Conservation (phyloP, 2,888 invertebrate genomes). For the Synanthedon myopaeformis region DNA sequence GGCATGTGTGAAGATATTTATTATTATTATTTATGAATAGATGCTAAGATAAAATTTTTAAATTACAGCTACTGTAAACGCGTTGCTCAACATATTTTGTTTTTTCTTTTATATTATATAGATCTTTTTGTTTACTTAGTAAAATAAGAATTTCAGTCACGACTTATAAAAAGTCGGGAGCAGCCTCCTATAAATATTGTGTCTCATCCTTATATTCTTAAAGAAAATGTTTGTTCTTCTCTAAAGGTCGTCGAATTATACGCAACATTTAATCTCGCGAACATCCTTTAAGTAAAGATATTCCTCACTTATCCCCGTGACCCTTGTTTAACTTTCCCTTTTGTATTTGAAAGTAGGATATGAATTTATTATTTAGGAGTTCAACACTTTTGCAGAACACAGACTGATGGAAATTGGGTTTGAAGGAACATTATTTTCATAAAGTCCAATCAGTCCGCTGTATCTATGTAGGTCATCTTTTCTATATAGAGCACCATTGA, state of each 20-base stretch:
- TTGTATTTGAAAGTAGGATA: constrained; percentile 11
- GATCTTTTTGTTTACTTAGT: background rate
- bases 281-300: constrained; percentile 21
- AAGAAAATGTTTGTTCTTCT: constrained; percentile 15
- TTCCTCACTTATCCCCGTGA: constrained; percentile 19
- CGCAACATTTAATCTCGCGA: constrained; percentile 36
- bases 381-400: background rate
- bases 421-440: too few species aligned
- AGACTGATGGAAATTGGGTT: background rate
- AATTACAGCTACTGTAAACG: too few species aligned
- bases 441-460: too few species aligned
- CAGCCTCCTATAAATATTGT: background rate
- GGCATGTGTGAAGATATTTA: too few species aligned
- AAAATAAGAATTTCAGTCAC: background rate
- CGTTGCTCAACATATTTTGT: too few species aligned
- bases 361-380: constrained; percentile 10
- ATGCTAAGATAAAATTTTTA: too few species aligned
- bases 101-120: too few species aligned
- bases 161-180: background rate
- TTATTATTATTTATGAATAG: too few species aligned
- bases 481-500: too few species aligned
- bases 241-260: constrained; percentile 32
- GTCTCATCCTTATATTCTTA: constrained; percentile 2
- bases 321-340: constrained; percentile 18
- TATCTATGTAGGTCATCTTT: too few species aligned